Evolutionary conservation across 2,113 vertebrate genomes (phyloP).

Genomic region (Mus musculus): DNA sequence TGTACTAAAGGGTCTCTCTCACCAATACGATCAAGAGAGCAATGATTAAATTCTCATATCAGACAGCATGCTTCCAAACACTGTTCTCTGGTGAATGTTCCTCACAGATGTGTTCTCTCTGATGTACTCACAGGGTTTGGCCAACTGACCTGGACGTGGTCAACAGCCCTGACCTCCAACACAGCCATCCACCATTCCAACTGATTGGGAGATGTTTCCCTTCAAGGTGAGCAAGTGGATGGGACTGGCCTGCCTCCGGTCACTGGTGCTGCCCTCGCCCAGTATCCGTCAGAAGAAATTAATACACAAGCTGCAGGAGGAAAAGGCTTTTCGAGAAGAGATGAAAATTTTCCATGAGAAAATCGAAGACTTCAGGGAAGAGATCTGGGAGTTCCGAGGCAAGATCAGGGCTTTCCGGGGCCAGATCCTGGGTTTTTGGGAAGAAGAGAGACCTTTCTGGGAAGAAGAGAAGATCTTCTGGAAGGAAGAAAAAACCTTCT

Average conservation of each 20-base stretch:
- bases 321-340: slow-evolving; percentile 67
- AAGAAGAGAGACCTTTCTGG: slow-evolving; percentile 69
- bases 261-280: not conserved
- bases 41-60: not conserved
- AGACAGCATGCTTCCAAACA: not conserved
- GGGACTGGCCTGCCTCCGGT: slow-evolving; percentile 15
- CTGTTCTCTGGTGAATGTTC: not conserved
- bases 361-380: slow-evolving; percentile 66
- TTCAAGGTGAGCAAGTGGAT: slow-evolving; percentile 67
- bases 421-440: slow-evolving; percentile 60
- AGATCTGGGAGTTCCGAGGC: slow-evolving; percentile 65
- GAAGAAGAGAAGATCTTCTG: slow-evolving; percentile 74
- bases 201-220: slow-evolving; percentile 49
- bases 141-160: not conserved
- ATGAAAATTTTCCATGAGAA: slow-evolving; percentile 69
- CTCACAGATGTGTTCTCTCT: not conserved
- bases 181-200: not conserved
- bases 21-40: not conserved
- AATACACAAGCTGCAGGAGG: slow-evolving; percentile 62
- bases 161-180: not conserved
- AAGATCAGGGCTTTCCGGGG: slow-evolving; percentile 65
- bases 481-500: slow-evolving; percentile 69
- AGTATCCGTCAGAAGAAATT: slow-evolving; percentile 58
- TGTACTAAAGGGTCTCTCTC: not conserved
- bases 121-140: slow-evolving; percentile 7